A percentile compares a stretch with the other conserved stretches of the same genome.
These are phyloP conservation scores for Grus americana DNA, from an alignment of 2,113 vertebrate genomes.

Conservation along the genomic window DNA sequence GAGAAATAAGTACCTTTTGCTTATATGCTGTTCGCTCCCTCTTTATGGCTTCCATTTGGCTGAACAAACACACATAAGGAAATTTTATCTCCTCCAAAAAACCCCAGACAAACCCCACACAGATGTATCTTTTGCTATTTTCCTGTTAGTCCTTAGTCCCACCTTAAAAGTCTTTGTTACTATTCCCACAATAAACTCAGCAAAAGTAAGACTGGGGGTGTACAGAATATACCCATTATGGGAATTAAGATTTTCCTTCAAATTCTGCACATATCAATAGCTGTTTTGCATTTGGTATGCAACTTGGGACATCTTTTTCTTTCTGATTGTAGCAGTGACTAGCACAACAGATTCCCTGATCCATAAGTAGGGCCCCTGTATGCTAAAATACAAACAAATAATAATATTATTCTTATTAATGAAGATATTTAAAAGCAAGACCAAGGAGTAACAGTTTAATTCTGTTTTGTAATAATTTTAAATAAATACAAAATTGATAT, in stretches of 20 bases:
- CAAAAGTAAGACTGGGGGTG: neutral
- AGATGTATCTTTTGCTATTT: neutral
- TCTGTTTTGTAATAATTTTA: neutral
- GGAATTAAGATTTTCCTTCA: neutral
- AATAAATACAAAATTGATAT: neutral
- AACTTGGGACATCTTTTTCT: neutral
- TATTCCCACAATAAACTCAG: neutral
- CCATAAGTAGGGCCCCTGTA: neutral
- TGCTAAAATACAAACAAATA: neutral
- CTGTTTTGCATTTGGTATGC: neutral
- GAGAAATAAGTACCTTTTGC: neutral
- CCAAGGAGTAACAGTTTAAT: neutral
- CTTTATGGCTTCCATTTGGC: neutral
- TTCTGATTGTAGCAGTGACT: neutral
- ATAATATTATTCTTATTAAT: neutral
- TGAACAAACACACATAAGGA: neutral
- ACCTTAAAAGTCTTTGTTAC: neutral
- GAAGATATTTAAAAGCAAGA: neutral
- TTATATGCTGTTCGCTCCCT: neutral
- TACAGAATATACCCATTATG: neutral
- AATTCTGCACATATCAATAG: neutral
- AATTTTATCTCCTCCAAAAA: neutral
- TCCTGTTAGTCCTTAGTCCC: neutral
- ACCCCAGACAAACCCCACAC: neutral
- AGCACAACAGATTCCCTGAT: neutral